Evolutionary conservation across 2,113 vertebrate genomes (phyloP).

Genomic region (Mustelus asterias): DNA sequence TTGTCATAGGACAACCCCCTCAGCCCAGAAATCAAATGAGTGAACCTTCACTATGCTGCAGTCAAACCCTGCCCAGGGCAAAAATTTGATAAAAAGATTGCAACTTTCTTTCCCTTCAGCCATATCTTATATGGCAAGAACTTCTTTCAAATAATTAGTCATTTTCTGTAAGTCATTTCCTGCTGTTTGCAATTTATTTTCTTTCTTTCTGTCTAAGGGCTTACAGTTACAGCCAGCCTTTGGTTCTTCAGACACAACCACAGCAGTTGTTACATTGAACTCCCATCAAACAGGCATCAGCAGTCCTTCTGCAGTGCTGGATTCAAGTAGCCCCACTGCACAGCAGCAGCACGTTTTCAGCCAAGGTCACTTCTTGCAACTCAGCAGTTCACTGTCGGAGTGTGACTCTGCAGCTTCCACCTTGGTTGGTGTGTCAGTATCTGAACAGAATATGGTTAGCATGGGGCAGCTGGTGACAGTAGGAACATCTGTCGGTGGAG

Average conservation of each 20-base stretch:
- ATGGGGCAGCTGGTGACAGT: constrained; percentile 55
- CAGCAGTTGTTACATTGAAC: constrained; percentile 53
- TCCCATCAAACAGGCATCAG: constrained; percentile 41
- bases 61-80: background rate
- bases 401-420: constrained; percentile 42
- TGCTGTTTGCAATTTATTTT: constrained; percentile 16
- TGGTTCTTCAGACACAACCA: constrained; percentile 53
- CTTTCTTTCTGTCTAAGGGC: constrained; percentile 52
- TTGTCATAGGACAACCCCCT: background rate
- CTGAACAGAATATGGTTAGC: constrained; percentile 50
- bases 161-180: background rate
- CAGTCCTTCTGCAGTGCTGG: constrained; percentile 45
- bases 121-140: background rate
- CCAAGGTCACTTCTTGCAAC: constrained; percentile 51
- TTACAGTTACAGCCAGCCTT: constrained; percentile 62
- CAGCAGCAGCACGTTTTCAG: constrained; percentile 49
- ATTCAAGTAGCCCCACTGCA: constrained; percentile 48
- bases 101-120: background rate
- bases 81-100: background rate
- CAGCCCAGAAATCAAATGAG: background rate
- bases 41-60: background rate
- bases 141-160: background rate
- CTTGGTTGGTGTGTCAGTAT: constrained; percentile 42
- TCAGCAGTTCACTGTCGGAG: constrained; percentile 45
- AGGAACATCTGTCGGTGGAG: constrained; percentile 45